Percentiles rank a stretch among this genome's conserved stretches.
Evolutionary conservation across 2,888 invertebrate species (phyloP).

Genomic region (Panzeria rudis): DNA sequence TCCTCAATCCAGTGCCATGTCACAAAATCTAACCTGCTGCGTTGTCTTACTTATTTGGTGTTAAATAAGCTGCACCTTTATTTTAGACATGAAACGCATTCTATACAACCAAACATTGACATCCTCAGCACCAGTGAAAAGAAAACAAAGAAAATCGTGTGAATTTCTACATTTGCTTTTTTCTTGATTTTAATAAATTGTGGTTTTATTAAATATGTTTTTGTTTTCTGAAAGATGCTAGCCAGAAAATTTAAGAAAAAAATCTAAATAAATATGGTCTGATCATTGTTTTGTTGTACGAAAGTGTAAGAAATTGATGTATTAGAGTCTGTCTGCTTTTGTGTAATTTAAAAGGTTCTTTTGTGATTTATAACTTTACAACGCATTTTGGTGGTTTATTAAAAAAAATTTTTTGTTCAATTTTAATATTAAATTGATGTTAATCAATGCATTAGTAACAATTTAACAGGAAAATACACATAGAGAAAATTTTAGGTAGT

Average conservation of each 20-base stretch:
- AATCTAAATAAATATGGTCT: background rate
- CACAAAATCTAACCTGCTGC: constrained; percentile 55
- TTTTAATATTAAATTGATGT: constrained; percentile 66
- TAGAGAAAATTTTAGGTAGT: constrained; percentile 37
- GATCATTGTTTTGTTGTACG: constrained; percentile 46
- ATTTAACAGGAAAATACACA: constrained; percentile 37
- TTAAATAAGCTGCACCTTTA: constrained; percentile 60
- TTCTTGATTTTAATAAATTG: constrained; percentile 49
- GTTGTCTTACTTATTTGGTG: constrained; percentile 44
- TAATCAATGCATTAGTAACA: constrained; percentile 66
- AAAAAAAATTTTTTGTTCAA: constrained; percentile 32
- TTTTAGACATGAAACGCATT: background rate
- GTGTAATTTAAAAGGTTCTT: constrained; percentile 41
- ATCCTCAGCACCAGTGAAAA: constrained; percentile 14
- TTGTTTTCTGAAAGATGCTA: background rate
- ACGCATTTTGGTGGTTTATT: constrained; percentile 48
- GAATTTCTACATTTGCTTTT: constrained; percentile 57
- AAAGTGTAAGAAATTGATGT: constrained; percentile 34
- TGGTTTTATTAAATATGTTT: constrained; percentile 33
- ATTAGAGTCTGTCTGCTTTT: constrained; percentile 38
- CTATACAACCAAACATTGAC: constrained; percentile 9
- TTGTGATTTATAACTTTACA: constrained; percentile 61
- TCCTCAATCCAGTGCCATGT: constrained; percentile 7
- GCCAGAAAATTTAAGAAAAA: constrained; percentile 4
- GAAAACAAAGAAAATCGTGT: constrained; percentile 59